Evolutionary conservation across 2,113 vertebrate genomes (phyloP).

Genomic region (Mastomys coucha): DNA sequence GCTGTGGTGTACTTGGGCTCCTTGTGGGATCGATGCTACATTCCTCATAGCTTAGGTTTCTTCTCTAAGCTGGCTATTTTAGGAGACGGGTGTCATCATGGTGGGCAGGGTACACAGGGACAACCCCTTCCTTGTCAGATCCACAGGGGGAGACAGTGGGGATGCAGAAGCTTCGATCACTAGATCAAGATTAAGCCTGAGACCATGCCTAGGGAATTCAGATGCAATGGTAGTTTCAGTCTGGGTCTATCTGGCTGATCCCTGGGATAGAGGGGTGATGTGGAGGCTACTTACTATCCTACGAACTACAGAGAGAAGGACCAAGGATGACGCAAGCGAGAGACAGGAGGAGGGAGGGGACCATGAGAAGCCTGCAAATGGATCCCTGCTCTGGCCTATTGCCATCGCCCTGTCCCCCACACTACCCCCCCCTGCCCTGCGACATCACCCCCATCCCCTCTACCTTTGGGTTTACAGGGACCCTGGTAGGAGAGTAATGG

Average conservation of each 20-base stretch:
- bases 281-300: accelerated
- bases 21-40: accelerated
- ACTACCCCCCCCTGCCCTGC: too few species aligned
- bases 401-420: not conserved
- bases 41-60: accelerated
- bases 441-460: too few species aligned
- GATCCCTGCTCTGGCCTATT: too few species aligned
- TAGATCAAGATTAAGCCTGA: not conserved
- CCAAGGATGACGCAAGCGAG: not conserved
- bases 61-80: not conserved
- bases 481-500: not conserved
- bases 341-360: not conserved
- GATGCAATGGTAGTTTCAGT: not conserved
- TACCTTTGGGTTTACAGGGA: not conserved
- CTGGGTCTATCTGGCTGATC: not conserved
- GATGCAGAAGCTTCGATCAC: not conserved
- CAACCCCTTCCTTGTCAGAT: accelerated
- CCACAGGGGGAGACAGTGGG: not conserved
- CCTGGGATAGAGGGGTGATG: not conserved
- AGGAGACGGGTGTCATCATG: accelerated
- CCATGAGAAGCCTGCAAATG: not conserved
- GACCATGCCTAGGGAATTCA: not conserved
- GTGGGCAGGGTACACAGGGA: not conserved
- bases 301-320: not conserved
- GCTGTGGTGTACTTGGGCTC: not conserved